Evolutionary conservation across 2,888 invertebrate genomes (phyloP).

Genomic region (Ochlodes sylvanus): DNA sequence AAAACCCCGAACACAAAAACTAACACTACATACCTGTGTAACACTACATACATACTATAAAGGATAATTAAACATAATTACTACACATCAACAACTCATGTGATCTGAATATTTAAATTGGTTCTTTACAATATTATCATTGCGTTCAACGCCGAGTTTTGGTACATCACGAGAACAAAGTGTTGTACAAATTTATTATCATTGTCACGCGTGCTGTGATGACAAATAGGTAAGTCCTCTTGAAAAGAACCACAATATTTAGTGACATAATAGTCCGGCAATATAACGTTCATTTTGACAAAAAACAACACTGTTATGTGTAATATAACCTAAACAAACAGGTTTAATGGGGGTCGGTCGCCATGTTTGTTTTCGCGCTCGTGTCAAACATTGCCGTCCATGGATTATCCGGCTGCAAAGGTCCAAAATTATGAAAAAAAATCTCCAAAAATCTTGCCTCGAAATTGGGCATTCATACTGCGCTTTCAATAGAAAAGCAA

Average conservation of each 20-base stretch:
- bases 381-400: conserved; percentile 71
- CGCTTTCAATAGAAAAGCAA: conserved; percentile 12
- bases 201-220: conserved; percentile 2
- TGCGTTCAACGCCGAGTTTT: too few species aligned
- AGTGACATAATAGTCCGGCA: conserved; percentile 38
- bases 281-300: conserved; percentile 49
- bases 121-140: too few species aligned
- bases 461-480: conserved; percentile 23
- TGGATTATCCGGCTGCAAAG: conserved; percentile 67
- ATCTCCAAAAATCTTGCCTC: conserved; percentile 20
- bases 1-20: too few species aligned
- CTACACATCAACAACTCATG: too few species aligned
- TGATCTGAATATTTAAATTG: too few species aligned
- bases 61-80: too few species aligned
- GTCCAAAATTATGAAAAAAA: conserved; percentile 45
- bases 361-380: conserved; percentile 67
- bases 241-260: conserved; percentile 27
- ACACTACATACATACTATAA: too few species aligned
- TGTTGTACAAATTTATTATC: neutral
- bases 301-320: conserved; percentile 68
- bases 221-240: neutral
- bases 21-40: too few species aligned
- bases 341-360: conserved; percentile 61
- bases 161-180: neutral
- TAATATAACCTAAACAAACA: conserved; percentile 77